phyloP scores from a whole-genome alignment of 2,113 vertebrate genomes.

The Lepus americanus region DNA sequence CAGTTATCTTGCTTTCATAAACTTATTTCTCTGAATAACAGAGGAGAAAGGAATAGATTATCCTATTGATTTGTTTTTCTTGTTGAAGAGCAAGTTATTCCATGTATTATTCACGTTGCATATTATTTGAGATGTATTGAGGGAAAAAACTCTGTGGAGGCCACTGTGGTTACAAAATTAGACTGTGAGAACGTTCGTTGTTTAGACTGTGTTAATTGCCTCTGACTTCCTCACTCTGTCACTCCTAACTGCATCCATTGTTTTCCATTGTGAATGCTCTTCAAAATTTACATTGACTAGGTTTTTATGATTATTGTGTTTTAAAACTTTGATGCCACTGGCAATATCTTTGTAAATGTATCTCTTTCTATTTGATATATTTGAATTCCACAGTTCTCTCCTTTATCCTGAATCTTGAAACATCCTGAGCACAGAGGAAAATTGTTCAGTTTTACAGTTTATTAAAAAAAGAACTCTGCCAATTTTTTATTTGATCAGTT shows the following conservation, averaged over 20 bases:
- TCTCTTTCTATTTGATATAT: conserved; percentile 34
- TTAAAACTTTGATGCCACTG: neutral
- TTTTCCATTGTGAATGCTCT: neutral
- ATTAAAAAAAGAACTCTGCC: conserved; percentile 20
- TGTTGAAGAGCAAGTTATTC: conserved; percentile 48
- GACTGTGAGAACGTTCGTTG: neutral
- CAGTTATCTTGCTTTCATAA: neutral
- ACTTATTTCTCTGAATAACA: conserved; percentile 24
- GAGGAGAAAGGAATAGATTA: conserved; percentile 37
- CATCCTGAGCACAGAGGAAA: conserved; percentile 25
- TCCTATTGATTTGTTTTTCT: conserved; percentile 60
- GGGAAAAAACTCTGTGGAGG: conserved; percentile 20
- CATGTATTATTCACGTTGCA: conserved; percentile 57
- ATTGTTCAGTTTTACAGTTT: conserved; percentile 4
- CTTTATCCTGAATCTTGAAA: neutral
- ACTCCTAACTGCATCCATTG: neutral
- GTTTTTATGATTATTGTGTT: conserved; percentile 1
- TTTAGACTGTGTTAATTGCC: conserved; percentile 32
- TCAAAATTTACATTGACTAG: conserved; percentile 53
- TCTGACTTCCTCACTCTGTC: conserved; percentile 26
- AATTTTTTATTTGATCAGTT: neutral
- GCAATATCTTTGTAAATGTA: neutral
- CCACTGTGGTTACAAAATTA: conserved; percentile 34
- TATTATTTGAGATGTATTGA: conserved; percentile 56
- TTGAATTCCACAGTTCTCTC: neutral